Conservation (phyloP, 2,888 invertebrate species). For the Empis livida region DNA sequence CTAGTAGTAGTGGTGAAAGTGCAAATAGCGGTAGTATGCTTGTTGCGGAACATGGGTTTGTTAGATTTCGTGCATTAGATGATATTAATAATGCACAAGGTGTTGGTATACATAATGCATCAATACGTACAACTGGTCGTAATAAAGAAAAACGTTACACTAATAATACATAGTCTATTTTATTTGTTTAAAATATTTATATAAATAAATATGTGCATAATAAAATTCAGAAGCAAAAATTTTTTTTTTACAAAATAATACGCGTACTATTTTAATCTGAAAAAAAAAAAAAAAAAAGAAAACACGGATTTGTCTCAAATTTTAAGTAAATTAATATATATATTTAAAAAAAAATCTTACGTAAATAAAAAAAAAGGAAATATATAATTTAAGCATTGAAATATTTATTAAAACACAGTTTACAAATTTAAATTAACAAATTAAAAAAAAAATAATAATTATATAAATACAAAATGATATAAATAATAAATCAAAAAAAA, state of each 20-base stretch:
- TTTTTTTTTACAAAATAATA: too few species aligned
- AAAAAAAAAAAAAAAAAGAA: conserved; percentile 1
- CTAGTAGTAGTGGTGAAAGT: conserved; percentile 39
- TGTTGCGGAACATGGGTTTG: conserved; percentile 82
- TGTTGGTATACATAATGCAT: conserved; percentile 21
- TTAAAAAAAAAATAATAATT: too few species aligned
- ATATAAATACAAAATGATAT: too few species aligned
- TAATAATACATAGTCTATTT: conserved; percentile 18
- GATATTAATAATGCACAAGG: conserved; percentile 22
- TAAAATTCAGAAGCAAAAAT: too few species aligned
- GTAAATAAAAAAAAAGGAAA: too few species aligned
- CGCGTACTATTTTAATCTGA: too few species aligned
- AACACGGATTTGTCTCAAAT: conserved; percentile 12
- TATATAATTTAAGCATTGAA: too few species aligned
- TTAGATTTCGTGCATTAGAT: conserved; percentile 66
- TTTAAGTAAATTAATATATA: conserved; percentile 3
- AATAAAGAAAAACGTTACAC: conserved; percentile 17
- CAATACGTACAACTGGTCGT: conserved; percentile 15
- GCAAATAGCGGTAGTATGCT: conserved; percentile 58
- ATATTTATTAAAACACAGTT: too few species aligned
- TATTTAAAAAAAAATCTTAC: too few species aligned
- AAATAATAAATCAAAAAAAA: too few species aligned
- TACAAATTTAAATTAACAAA: too few species aligned
- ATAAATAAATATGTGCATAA: too few species aligned
- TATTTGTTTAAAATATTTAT: conserved; percentile 9